Evolutionary conservation across 2,797 vertebrate species (phyloP), one percentile per base, ranked within the genome.

Genomic region (Amazona finschi): DNA sequence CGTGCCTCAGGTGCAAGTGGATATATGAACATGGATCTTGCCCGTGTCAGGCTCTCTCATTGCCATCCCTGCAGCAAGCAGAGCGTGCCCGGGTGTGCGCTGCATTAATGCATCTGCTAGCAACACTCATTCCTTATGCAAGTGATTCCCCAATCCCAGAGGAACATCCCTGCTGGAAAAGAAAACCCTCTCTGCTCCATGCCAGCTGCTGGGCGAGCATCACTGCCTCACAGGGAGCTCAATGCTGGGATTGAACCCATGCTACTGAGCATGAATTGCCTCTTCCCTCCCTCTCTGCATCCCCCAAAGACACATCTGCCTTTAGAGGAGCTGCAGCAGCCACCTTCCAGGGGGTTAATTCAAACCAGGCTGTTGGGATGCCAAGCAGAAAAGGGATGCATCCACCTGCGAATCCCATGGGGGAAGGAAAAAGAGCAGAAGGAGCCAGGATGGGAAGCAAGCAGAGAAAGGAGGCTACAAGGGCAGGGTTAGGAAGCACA

Each of bases 11-110:
- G 28, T 13, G 18, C 53, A 14, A 65, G 39, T 0, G 2, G 43
- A 12, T 25, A 17, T 0, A 17, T 1, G 22, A 66, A 22, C 41
- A 17, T 0, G 2, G 36, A 41, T n/a, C 62, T 82, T 13, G 1
- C 5, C 22, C 49, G 8, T 8, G 22, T 67, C 21, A 3, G n/a
- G 46, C 41, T 44, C 71, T 39, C 53, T 31, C 52, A 38, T 4
- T 10, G 33, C 31, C 2, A 4, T 25, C 46, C 41, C 69, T 41
- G 50, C 64, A 55, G 62, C 30, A 44, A 67, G 60, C 22, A n/a
- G 43, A 21, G 44, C 38, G 31, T 33, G 47, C 17, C 49, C 1
- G 1, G n/a, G 11, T 7, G 50, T 6, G 17, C 1, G 3, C 7
- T 50, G 62, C 77, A 38, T 21, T 17, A 50, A 74, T 2, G n/a